phyloP scores from a whole-genome alignment of 2,113 vertebrate genomes.

The Odobenus rosmarus region DNA sequence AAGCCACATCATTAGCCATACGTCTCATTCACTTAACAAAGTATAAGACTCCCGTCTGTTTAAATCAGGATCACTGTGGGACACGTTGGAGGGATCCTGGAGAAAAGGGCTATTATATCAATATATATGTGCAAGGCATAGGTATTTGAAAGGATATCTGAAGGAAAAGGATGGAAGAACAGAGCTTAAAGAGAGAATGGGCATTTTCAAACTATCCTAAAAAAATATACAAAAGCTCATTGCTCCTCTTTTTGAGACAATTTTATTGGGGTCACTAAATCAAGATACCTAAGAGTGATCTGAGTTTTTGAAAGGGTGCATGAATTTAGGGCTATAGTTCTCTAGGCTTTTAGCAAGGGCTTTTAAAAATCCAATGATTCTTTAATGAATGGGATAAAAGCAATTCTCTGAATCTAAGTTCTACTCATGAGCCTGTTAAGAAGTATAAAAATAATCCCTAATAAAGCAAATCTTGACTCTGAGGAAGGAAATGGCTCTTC shows the following conservation, averaged over 20 bases:
- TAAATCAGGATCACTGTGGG: conserved; percentile 61
- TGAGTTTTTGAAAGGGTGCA: background rate
- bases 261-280: background rate
- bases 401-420: conserved; percentile 69
- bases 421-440: conserved; percentile 47
- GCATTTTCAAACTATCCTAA: conserved; percentile 4
- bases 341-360: background rate
- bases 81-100: background rate
- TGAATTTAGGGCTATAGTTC: background rate
- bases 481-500: conserved; percentile 33
- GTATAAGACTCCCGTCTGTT: conserved; percentile 66
- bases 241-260: conserved; percentile 32
- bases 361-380: background rate
- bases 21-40: conserved; percentile 77
- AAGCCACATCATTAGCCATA: conserved; percentile 57
- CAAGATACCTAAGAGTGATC: background rate
- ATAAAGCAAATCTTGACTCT: conserved; percentile 60
- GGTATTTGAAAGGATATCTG: conserved; percentile 28
- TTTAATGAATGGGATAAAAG: conserved; percentile 58
- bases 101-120: conserved; percentile 63
- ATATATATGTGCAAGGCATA: background rate
- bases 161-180: conserved; percentile 32
- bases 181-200: conserved; percentile 13
- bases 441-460: conserved; percentile 55
- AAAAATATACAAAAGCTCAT: background rate